These are phyloP conservation scores for Antheraea pernyi DNA, from an alignment of 1,140 invertebrate species.

Conservation along the genomic window DNA sequence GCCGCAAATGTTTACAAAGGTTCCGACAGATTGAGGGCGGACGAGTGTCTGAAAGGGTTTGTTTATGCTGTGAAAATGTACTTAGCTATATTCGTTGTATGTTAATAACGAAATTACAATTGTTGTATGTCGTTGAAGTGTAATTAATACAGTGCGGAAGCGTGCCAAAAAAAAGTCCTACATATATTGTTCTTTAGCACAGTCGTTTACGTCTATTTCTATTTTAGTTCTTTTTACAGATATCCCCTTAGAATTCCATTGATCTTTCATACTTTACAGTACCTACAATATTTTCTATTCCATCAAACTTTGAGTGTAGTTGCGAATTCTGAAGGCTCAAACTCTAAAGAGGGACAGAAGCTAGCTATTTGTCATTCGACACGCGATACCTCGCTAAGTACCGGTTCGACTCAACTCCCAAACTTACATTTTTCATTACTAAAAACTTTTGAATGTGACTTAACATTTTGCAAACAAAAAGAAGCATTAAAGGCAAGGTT, in stretches of 20 bases:
- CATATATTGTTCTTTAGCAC: too few species aligned
- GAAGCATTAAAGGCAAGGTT: background rate
- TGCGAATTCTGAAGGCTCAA: constrained; percentile 7
- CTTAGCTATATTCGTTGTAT: too few species aligned
- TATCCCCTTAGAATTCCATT: background rate
- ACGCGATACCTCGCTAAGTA: constrained; percentile 14
- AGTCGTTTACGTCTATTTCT: too few species aligned
- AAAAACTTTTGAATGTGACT: constrained; percentile 5
- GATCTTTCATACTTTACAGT: background rate
- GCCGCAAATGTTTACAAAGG: background rate
- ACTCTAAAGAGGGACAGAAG: constrained; percentile 7
- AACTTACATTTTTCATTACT: constrained; percentile 15
- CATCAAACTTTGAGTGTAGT: constrained; percentile 11
- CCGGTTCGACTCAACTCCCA: background rate
- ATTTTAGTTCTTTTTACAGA: too few species aligned
- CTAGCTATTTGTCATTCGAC: constrained; percentile 12
- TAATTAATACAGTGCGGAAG: too few species aligned
- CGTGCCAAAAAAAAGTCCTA: too few species aligned
- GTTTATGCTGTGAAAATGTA: too few species aligned
- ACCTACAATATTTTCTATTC: background rate
- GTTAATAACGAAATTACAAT: too few species aligned
- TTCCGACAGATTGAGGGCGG: background rate
- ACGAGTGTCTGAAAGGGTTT: too few species aligned
- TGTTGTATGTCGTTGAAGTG: too few species aligned
- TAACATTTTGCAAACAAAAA: background rate